phyloP scores from a whole-genome alignment of 2,888 invertebrate genomes.

The Cyclophora punctaria region DNA sequence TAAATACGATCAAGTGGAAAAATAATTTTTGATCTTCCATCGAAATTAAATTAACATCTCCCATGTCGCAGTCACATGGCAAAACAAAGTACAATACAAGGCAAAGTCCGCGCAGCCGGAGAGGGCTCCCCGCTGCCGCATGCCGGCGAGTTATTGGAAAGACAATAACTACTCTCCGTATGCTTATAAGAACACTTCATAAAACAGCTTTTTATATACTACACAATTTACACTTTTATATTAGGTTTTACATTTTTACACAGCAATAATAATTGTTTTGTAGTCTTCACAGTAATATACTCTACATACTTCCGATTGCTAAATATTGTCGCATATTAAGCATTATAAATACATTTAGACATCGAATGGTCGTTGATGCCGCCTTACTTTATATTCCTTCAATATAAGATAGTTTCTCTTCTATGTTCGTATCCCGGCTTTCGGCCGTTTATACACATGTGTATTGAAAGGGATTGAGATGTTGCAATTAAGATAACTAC shows the following conservation, averaged over 20 bases:
- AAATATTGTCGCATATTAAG: slow-evolving; percentile 74
- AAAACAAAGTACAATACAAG: slow-evolving; percentile 55
- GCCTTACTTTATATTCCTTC: slow-evolving; percentile 36
- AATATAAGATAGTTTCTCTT: slow-evolving; percentile 39
- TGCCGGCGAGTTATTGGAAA: slow-evolving; percentile 31
- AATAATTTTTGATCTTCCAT: slow-evolving; percentile 70
- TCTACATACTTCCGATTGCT: slow-evolving; percentile 69
- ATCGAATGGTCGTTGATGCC: slow-evolving; percentile 53
- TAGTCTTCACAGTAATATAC: slow-evolving; percentile 66
- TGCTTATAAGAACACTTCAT: slow-evolving; percentile 73
- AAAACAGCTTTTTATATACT: slow-evolving; percentile 71
- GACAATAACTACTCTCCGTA: slow-evolving; percentile 50
- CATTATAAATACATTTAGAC: slow-evolving; percentile 47
- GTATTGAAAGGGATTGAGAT: too few species aligned
- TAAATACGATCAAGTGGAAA: slow-evolving; percentile 72
- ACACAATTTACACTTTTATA: slow-evolving; percentile 72
- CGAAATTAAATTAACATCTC: slow-evolving; percentile 60
- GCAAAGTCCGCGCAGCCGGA: slow-evolving; percentile 36
- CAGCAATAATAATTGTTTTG: slow-evolving; percentile 71
- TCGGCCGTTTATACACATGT: slow-evolving; percentile 6
- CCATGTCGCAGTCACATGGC: slow-evolving; percentile 54
- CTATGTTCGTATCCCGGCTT: slow-evolving; percentile 26
- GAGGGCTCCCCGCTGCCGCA: slow-evolving; percentile 25
- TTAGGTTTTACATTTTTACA: slow-evolving; percentile 73
- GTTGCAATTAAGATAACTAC: too few species aligned